Conservation (phyloP, 2,113 vertebrate species). For the Dolichallabes microphthalmus region DNA sequence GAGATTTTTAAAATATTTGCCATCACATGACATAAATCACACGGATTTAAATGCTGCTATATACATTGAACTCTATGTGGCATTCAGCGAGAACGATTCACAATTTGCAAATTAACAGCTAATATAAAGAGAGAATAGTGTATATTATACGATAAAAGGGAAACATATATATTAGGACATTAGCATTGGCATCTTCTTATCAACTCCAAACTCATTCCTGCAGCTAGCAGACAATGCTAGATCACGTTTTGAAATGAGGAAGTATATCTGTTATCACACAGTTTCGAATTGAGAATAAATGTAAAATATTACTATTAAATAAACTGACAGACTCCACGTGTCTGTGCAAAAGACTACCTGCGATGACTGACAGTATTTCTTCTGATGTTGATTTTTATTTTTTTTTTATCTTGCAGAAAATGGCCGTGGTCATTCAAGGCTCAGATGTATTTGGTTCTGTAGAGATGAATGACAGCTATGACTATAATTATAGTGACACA, state of each 20-base stretch:
- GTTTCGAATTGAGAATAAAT: neutral
- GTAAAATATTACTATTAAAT: neutral
- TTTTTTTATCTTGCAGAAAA: constrained; percentile 23
- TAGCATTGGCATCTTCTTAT: neutral
- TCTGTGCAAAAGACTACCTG: neutral
- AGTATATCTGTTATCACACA: neutral
- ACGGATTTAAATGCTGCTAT: neutral
- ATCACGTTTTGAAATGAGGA: neutral
- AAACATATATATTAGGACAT: neutral
- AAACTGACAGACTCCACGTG: no score
- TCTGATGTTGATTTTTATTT: neutral
- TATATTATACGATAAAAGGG: neutral
- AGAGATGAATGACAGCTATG: neutral
- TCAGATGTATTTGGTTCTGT: fast-evolving
- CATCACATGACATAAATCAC: neutral
- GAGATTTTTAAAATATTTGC: neutral
- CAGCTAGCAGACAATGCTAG: neutral
- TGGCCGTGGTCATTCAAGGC: neutral
- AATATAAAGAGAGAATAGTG: neutral
- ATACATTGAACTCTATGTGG: neutral
- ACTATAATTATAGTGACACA: neutral
- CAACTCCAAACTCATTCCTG: neutral
- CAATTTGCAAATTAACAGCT: neutral
- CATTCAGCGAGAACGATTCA: neutral
- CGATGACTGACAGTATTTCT: neutral